Evolutionary conservation across 1,140 invertebrate genomes (phyloP), one percentile per base, ranked within the genome.

Genomic region (Scaptomyza hsui): DNA sequence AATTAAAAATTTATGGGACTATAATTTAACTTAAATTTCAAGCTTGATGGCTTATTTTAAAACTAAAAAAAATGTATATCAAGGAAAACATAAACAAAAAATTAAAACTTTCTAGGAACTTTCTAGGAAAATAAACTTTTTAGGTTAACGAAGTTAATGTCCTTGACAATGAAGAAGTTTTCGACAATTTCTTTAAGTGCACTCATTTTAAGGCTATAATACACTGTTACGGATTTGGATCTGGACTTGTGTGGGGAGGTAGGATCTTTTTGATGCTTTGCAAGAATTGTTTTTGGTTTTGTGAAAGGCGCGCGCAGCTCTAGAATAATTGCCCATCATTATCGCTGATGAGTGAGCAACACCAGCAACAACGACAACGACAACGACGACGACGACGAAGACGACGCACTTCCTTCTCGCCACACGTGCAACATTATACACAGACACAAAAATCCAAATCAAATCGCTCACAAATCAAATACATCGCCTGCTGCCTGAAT

Each of bases 381-480:
- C 72, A 15, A 18, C 42, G 18, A 45, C 49, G 72, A 53, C 53
- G 45, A n/a, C 32, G 65, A 48, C 72, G 19, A 18, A 29, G 18
- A 45, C 49, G 72, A 53, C 53, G 45, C 51, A 75, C 76, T 80
- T 83, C 60, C 72, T 70, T 19, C 72, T 63, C 12, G 15, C 45
- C 45, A 83, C 79, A 78, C 79, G 75, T 85, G 73, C 80, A 81
- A 61, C 29, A 52, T 41, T 18, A 37, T 6, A 61, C n/a, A 15
- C 52, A 37, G 45, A 61, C 57, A 67, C 53, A 63, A 48, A 49
- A 45, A 75, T 37, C 32, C 32, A 37, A 77, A 78, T 68, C 82
- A 88, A 81, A 88, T 86, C 82, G 75, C 59, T 47, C 70, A 64
- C 78, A 82, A 86, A 88, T 86, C 81, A 86, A 86, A 88, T 79